These are phyloP conservation scores for Ornithorhynchus anatinus DNA, from an alignment of 2,113 vertebrate species.

Conservation along the genomic window DNA sequence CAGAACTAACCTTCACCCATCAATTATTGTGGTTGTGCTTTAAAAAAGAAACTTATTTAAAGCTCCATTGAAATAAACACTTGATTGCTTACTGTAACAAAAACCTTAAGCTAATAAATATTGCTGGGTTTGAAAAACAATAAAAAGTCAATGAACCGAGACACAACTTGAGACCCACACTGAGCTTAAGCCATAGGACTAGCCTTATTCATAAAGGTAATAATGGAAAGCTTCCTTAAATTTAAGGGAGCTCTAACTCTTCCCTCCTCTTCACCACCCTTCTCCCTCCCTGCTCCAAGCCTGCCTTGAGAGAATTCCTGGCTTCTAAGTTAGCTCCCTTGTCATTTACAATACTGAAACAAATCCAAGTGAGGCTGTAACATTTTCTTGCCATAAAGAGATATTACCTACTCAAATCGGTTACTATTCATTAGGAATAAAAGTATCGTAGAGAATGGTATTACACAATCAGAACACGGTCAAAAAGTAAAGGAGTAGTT, in stretches of 20 bases:
- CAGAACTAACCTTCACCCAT: neutral
- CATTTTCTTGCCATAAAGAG: neutral
- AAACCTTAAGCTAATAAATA: neutral
- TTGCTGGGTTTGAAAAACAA: neutral
- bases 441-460: neutral
- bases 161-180: no score
- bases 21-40: neutral
- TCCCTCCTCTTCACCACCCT: neutral
- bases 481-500: neutral
- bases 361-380: neutral
- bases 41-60: neutral
- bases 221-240: no score
- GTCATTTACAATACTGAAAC: neutral
- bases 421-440: neutral
- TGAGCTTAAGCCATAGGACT: no score
- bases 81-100: conserved; percentile 11
- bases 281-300: neutral
- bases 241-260: neutral
- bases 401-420: neutral
- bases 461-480: neutral
- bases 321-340: neutral
- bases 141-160: no score
- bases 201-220: no score
- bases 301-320: neutral
- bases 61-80: conserved; percentile 10